Percentiles rank a stretch among this genome's conserved stretches.
Conservation (phyloP, 2,888 invertebrate species). For the Scaptomyza parva region DNA sequence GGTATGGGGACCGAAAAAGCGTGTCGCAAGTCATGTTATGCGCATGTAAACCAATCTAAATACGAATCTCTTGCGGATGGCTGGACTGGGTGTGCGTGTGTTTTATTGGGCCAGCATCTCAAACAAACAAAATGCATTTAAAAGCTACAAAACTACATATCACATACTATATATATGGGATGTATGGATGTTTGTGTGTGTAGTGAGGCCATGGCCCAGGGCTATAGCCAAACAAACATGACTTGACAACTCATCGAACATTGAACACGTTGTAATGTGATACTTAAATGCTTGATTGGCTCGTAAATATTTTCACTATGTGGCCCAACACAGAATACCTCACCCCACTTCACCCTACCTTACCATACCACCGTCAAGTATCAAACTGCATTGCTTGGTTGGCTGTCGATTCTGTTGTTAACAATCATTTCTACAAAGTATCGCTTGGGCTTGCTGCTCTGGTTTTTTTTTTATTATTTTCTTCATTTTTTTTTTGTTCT, state of each 20-base stretch:
- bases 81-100: slow-evolving; percentile 29
- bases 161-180: too few species aligned
- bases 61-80: slow-evolving; percentile 61
- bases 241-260: slow-evolving; percentile 85
- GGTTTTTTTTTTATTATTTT: slow-evolving; percentile 5
- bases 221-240: slow-evolving; percentile 74
- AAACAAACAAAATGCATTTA: slow-evolving; percentile 81
- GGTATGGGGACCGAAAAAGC: slow-evolving; percentile 44
- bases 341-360: too few species aligned
- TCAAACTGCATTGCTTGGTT: slow-evolving; percentile 15
- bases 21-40: slow-evolving; percentile 81
- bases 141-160: slow-evolving; percentile 80
- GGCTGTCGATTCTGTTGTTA: slow-evolving; percentile 81
- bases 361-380: background rate
- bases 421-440: slow-evolving; percentile 84
- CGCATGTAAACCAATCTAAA: slow-evolving; percentile 83
- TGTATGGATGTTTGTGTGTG: too few species aligned
- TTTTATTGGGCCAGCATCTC: slow-evolving; percentile 71
- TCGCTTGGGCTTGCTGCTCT: slow-evolving; percentile 37
- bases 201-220: slow-evolving; percentile 42
- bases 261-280: slow-evolving; percentile 84
- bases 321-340: slow-evolving; percentile 39
- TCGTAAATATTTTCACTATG: slow-evolving; percentile 83
- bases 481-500: slow-evolving; percentile 1
- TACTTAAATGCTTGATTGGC: slow-evolving; percentile 84